phyloP scores from a whole-genome alignment of 1,140 invertebrate species.

The Proctacanthus coquilletti region DNA sequence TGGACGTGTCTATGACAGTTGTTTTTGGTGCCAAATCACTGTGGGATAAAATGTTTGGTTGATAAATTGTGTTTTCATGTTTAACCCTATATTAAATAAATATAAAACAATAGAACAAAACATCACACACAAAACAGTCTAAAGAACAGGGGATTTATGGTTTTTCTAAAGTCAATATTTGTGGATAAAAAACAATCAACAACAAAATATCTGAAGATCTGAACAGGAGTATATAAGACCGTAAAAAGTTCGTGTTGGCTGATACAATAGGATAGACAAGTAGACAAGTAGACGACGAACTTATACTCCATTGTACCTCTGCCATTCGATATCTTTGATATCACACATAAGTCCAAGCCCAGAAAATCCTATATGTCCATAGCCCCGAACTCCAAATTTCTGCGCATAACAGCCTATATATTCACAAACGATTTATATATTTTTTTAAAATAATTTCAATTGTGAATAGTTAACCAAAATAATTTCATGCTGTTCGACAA shows the following conservation, averaged over 20 bases:
- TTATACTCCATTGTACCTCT: conserved; percentile 36
- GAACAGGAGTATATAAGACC: too few species aligned
- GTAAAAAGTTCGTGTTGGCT: too few species aligned
- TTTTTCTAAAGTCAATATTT: conserved; percentile 85
- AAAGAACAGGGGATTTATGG: too few species aligned
- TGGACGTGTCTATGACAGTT: conserved; percentile 61
- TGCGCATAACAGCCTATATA: conserved; percentile 55
- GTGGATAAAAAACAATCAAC: too few species aligned
- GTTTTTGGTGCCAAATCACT: conserved; percentile 41
- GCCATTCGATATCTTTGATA: conserved; percentile 42
- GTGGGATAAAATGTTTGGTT: background rate
- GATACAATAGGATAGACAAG: too few species aligned
- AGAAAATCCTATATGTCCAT: conserved; percentile 54
- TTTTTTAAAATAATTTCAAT: background rate
- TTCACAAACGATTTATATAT: background rate
- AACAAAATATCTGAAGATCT: too few species aligned
- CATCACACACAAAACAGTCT: background rate
- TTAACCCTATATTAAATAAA: background rate
- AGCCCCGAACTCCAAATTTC: conserved; percentile 58
- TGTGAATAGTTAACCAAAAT: background rate
- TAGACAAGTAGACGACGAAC: conserved; percentile 38
- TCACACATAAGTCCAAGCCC: conserved; percentile 44
- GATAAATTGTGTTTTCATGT: conserved; percentile 29
- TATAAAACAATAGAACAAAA: background rate
- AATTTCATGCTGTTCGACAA: conserved; percentile 1